phyloP scores from a whole-genome alignment of 2,888 invertebrate species.

The Dolichomitus sp. region DNA sequence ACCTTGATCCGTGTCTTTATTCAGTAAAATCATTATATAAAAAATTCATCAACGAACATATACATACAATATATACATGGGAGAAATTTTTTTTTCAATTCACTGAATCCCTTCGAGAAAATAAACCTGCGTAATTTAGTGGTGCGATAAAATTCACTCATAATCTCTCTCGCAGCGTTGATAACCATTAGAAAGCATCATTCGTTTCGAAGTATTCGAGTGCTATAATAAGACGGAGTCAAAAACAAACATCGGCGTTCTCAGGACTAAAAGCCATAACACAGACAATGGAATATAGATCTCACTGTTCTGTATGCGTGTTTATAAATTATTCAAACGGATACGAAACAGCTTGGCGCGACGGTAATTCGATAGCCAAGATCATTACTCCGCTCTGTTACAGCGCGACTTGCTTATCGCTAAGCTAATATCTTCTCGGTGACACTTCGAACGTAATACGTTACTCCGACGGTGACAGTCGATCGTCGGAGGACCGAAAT shows the following conservation, averaged over 20 bases:
- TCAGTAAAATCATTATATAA: constrained; percentile 28
- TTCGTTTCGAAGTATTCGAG: not conserved
- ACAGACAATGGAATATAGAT: constrained; percentile 31
- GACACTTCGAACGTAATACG: constrained; percentile 29
- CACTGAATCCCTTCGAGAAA: not conserved
- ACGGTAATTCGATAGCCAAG: constrained; percentile 29
- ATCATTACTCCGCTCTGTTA: constrained; percentile 22
- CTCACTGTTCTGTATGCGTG: constrained; percentile 16
- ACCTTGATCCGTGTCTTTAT: constrained; percentile 23
- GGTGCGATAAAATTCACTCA: not conserved
- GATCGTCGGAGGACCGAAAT: constrained; percentile 16
- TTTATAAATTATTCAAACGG: constrained; percentile 38
- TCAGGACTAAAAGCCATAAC: constrained; percentile 14
- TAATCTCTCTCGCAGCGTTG: not conserved
- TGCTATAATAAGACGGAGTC: constrained; percentile 9
- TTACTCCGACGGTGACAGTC: not conserved
- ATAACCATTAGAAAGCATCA: not conserved
- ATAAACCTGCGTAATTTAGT: not conserved
- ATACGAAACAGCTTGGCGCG: constrained; percentile 8
- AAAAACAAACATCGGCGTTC: constrained; percentile 7
- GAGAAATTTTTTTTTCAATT: not conserved
- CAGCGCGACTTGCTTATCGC: constrained; percentile 27
- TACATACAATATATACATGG: constrained; percentile 36
- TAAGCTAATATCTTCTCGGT: constrained; percentile 26
- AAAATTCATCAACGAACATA: constrained; percentile 42